Percentiles rank a stretch among this genome's conserved stretches.
Conservation (phyloP, 23 tunicate species). For the Diplosoma virens region DNA sequence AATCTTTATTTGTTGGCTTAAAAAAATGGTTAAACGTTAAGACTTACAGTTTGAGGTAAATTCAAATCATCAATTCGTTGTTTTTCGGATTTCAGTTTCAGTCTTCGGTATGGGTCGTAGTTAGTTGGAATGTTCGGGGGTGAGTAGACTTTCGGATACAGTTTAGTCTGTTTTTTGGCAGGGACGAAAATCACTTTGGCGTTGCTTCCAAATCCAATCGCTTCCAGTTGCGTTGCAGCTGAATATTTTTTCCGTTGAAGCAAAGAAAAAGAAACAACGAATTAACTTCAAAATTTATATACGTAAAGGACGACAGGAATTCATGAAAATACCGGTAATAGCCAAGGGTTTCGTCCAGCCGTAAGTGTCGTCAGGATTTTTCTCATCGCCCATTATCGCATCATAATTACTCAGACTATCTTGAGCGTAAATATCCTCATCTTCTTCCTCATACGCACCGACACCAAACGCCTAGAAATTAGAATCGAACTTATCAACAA, state of each 20-base stretch:
- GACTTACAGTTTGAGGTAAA: slow-evolving; percentile 17
- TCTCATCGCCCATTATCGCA: slow-evolving; percentile 53
- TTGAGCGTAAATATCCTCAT: slow-evolving; percentile 89
- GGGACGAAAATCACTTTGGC: slow-evolving; percentile 39
- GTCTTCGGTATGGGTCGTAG: slow-evolving; percentile 58
- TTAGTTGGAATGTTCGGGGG: slow-evolving; percentile 66
- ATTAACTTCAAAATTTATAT: too few species aligned
- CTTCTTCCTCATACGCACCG: slow-evolving; percentile 96
- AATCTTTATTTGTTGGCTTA: too few species aligned
- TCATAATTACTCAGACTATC: slow-evolving; percentile 88
- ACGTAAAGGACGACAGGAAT: too few species aligned
- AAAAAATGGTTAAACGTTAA: too few species aligned
- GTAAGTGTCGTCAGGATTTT: slow-evolving; percentile 43
- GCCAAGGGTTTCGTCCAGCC: slow-evolving; percentile 87
- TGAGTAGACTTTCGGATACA: slow-evolving; percentile 53
- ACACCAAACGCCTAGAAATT: slow-evolving; percentile 99
- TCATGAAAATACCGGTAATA: slow-evolving; percentile 41
- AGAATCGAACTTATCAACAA: not conserved
- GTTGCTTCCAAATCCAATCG: slow-evolving; percentile 12
- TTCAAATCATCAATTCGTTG: slow-evolving; percentile 29
- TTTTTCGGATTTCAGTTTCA: slow-evolving; percentile 30
- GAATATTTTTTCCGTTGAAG: too few species aligned
- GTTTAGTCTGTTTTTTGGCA: slow-evolving; percentile 14
- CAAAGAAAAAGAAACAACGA: too few species aligned
- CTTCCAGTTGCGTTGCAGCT: slow-evolving; percentile 13